Conservation (phyloP, 2,888 invertebrate genomes). For the Deilephila elpenor region DNA sequence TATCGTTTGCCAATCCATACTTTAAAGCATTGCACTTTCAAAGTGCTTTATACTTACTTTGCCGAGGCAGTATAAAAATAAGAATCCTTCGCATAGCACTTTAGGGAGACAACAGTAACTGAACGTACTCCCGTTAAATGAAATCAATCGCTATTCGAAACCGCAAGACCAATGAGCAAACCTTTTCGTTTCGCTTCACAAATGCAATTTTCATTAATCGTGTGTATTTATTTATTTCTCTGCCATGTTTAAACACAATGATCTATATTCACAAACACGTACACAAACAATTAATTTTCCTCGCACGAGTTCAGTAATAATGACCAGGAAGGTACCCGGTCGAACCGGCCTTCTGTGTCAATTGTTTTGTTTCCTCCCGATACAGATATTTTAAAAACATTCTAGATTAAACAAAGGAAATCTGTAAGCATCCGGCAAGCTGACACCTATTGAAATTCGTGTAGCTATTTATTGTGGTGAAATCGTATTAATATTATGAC, state of each 20-base stretch:
- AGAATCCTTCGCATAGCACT: too few species aligned
- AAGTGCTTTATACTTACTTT: too few species aligned
- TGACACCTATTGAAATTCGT: neutral
- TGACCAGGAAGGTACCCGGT: constrained; percentile 16
- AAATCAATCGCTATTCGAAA: too few species aligned
- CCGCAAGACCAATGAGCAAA: too few species aligned
- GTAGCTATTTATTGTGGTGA: too few species aligned
- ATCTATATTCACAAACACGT: constrained; percentile 5
- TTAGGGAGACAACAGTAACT: too few species aligned
- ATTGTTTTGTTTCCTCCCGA: constrained; percentile 21
- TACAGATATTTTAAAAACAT: neutral
- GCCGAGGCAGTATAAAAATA: too few species aligned
- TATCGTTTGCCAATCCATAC: too few species aligned
- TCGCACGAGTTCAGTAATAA: constrained; percentile 26
- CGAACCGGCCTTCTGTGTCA: neutral
- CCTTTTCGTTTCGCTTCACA: neutral
- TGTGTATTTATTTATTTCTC: neutral
- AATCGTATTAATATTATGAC: too few species aligned
- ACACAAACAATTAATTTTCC: constrained; percentile 22
- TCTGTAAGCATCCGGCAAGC: neutral
- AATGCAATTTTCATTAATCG: neutral
- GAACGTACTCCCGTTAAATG: too few species aligned
- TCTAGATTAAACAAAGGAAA: neutral
- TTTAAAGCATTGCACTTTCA: too few species aligned
- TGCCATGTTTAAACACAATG: neutral